Conservation (phyloP, 2,797 vertebrate genomes). For the Halcyon badia region DNA sequence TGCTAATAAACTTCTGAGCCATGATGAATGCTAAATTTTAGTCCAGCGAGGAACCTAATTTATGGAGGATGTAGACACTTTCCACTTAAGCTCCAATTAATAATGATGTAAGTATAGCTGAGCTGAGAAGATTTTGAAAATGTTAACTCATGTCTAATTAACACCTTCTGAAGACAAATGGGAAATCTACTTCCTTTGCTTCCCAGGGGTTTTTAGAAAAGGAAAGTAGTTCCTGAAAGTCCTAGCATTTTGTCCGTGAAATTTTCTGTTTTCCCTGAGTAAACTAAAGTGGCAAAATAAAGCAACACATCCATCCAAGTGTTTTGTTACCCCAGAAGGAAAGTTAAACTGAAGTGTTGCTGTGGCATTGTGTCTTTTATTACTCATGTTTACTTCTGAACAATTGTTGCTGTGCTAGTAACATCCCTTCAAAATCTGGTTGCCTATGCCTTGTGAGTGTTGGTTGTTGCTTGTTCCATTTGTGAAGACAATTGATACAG, state of each 20-base stretch:
- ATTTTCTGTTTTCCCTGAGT: not conserved
- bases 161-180: not conserved
- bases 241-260: not conserved
- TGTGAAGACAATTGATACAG: not conserved
- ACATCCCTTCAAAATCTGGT: not conserved
- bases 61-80: not conserved
- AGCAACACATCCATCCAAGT: not conserved
- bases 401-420: not conserved
- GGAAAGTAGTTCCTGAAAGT: not conserved
- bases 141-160: conserved; percentile 9
- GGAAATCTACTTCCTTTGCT: not conserved
- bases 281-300: not conserved
- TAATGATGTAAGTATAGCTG: not conserved
- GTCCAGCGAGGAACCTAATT: not conserved
- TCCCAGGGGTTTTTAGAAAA: not conserved
- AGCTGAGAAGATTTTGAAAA: conserved; percentile 22
- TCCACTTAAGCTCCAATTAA: not conserved
- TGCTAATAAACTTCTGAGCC: not conserved
- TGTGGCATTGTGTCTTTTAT: not conserved
- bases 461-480: not conserved
- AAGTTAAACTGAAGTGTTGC: not conserved
- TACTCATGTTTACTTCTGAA: not conserved
- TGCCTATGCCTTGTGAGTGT: not conserved
- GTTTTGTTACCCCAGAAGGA: not conserved
- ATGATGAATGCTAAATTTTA: not conserved